phyloP scores from a whole-genome alignment of 2,888 invertebrate species.

The Metopia argyrocephala region DNA sequence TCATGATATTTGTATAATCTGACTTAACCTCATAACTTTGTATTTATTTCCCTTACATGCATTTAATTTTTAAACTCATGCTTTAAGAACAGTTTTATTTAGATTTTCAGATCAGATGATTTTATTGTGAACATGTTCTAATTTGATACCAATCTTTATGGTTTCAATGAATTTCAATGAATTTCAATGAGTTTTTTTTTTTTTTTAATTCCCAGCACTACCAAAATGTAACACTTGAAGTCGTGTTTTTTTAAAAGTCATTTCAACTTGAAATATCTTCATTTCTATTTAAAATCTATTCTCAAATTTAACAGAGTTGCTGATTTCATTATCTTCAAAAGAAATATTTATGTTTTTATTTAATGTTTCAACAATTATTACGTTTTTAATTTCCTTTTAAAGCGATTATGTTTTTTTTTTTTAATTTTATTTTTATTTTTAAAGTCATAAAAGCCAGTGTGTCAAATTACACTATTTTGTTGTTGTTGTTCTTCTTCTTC shows the following conservation, averaged over 20 bases:
- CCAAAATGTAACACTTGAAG: neutral
- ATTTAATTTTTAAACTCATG: no score
- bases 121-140: no score
- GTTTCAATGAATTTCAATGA: no score
- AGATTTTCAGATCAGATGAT: no score
- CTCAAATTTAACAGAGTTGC: neutral
- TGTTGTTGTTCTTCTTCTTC: neutral
- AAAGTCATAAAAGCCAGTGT: conserved; percentile 58
- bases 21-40: no score
- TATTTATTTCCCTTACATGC: no score
- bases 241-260: neutral
- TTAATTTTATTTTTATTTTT: no score
- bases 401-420: neutral
- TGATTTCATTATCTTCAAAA: neutral
- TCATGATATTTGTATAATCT: no score
- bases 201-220: neutral
- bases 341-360: neutral
- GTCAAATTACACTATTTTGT: conserved; percentile 53
- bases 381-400: neutral
- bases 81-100: no score
- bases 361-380: neutral
- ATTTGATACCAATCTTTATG: no score
- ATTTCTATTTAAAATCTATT: neutral
- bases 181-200: neutral
- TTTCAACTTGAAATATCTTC: neutral